Evolutionary conservation across 2,113 vertebrate species (phyloP), one percentile per base, ranked within the genome.

Genomic region (Epinephelus fuscoguttatus): DNA sequence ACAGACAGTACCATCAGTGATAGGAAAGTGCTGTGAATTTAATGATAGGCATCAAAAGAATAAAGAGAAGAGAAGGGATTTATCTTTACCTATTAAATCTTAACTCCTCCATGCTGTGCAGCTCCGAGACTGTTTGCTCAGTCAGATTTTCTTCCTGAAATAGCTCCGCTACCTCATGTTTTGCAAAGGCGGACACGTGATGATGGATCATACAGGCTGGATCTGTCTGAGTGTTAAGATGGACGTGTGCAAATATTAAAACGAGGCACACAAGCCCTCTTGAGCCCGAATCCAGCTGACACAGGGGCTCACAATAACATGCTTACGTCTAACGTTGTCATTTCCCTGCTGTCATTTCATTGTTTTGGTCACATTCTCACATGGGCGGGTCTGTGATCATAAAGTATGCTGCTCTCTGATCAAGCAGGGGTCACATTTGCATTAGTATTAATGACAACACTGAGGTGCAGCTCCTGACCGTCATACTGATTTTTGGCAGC

Each of bases 11-110:
- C 7, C 40, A 27, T 57, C 56, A 74, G 3, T 60, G 52, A 53
- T 21, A 40, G n/a, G 40, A 68, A 67, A 73, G 57, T 60, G 49
- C 25, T 78, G 64, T 67, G 42, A 49, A 71, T 67, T 66, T 71
- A 62, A 75, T 62, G 61, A 71, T 49, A 79, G 49, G 61, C 49
- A 75, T 68, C 55, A 61, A 82, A 80, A 68, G 30, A 82, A 68
- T 53, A 75, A 23, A 52, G 45, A 42, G 23, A 57, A 68, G 27
- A 60, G 40, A 67, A 18, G 57, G 33, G 37, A 45, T 81, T 61
- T 68, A 68, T 68, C 23, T 37, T 50, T 61, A 78, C 25, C 70
- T 66, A 67, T 82, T 66, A 60, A 77, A 73, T 84, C 33, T 63
- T 2, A 13, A 21, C n/a, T 49, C 18, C 17, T 60, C 45, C 49